Evolutionary conservation across 1,140 invertebrate species (phyloP).

Genomic region (Eupristina koningsbergeri): DNA sequence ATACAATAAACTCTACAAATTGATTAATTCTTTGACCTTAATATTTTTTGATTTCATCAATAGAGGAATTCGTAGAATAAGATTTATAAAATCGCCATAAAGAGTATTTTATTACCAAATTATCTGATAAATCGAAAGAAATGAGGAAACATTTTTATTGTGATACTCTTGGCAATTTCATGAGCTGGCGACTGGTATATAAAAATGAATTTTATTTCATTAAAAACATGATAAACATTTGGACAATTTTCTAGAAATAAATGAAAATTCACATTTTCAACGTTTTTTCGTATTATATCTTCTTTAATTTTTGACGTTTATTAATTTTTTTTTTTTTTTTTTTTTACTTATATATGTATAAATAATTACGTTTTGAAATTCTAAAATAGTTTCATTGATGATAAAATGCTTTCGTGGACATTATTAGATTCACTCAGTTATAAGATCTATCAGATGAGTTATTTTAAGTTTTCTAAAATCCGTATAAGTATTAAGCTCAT

Average conservation of each 20-base stretch:
- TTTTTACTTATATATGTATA: background rate
- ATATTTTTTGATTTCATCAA: too few species aligned
- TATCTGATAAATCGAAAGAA: background rate
- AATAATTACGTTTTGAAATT: background rate
- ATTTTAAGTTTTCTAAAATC: constrained; percentile 38
- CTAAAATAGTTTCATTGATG: constrained; percentile 10
- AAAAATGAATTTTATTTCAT: background rate
- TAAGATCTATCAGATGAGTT: constrained; percentile 20
- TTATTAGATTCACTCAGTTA: constrained; percentile 38
- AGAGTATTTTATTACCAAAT: background rate
- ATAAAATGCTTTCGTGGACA: constrained; percentile 15
- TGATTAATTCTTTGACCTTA: too few species aligned
- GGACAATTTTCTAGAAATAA: too few species aligned
- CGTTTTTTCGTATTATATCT: background rate
- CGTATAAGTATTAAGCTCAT: constrained; percentile 18
- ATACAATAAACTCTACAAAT: too few species aligned
- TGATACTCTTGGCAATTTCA: background rate
- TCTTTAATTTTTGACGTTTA: background rate
- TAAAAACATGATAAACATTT: constrained; percentile 1
- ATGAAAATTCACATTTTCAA: too few species aligned
- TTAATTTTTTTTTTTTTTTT: background rate
- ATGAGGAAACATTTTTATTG: background rate
- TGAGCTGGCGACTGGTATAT: background rate
- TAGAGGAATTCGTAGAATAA: too few species aligned
- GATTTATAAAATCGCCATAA: too few species aligned